These are phyloP conservation scores for Lycocorax pyrrhopterus DNA, from an alignment of 2,113 vertebrate species.

Conservation along the genomic window DNA sequence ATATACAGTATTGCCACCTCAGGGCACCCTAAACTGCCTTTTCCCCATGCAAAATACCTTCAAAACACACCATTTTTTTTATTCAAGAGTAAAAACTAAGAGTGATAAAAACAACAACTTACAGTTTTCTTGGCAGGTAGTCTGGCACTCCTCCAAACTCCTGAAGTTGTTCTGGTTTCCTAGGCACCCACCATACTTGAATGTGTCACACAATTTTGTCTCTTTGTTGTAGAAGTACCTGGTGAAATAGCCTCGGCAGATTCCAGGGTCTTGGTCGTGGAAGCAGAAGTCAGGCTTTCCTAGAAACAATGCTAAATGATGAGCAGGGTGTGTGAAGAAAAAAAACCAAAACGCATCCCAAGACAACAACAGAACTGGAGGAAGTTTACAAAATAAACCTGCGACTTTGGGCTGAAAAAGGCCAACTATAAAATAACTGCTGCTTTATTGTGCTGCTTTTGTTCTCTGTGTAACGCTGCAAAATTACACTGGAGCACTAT, in stretches of 20 bases:
- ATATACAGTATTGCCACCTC: neutral
- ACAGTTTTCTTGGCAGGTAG: slow-evolving; percentile 76
- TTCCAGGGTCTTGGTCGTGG: slow-evolving; percentile 79
- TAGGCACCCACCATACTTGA: slow-evolving; percentile 89
- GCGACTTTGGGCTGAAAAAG: neutral
- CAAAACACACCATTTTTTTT: neutral
- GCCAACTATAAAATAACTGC: neutral
- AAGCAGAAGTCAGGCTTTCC: slow-evolving; percentile 83
- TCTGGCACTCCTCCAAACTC: slow-evolving; percentile 75
- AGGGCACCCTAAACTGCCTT: neutral
- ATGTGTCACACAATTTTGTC: slow-evolving; percentile 75
- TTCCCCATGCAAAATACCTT: neutral
- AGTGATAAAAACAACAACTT: neutral
- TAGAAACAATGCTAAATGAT: slow-evolving; percentile 29
- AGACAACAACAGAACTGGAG: neutral
- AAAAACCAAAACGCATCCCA: neutral
- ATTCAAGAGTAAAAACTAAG: neutral
- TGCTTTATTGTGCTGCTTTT: neutral
- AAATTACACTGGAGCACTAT: neutral
- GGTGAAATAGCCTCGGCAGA: slow-evolving; percentile 81
- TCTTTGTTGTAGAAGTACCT: slow-evolving; percentile 84
- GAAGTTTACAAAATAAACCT: neutral
- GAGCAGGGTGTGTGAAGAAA: neutral
- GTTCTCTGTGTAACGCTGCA: neutral
- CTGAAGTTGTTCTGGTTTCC: slow-evolving; percentile 92